Base-by-base conservation (phyloP, 2,113 vertebrate genomes). In the Poecilia latipinna region DNA sequence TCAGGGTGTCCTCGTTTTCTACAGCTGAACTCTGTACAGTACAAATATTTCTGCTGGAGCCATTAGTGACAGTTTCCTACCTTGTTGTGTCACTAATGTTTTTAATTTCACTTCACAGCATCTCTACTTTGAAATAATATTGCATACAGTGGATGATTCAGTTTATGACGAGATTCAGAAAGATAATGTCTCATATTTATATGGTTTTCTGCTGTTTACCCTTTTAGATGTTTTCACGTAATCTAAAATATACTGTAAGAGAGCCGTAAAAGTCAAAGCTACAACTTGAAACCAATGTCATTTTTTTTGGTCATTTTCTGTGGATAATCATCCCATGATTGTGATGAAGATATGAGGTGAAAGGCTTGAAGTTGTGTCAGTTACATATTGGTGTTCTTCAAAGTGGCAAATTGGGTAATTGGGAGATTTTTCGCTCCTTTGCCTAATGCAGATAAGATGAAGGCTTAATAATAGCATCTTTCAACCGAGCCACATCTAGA, bases 1-100 rank as follows among this genome's bases (percentile, higher is more conserved):
- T 74, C 67, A 66, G 86, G 86, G 84, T 72, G 48, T 61, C 79
- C 64, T 82, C 70, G 61, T 62, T 78, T 72, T 83, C 79, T 63
- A 32, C 64, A 79, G 76, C 68, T 75, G 67, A 66, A 74, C 72
- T 67, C 28, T 70, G 84, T 70, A 77, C 70, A 61, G 75, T 81
- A 72, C 13, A n/a, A 26, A 35, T 61, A 68, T 73, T 72, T 60
- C 63, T 83, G 51, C 64, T 32, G 65, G 80, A 80, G 83, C 64
- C 62, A 75, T 80, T 72, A 74, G 63, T 61, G 65, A 83, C 62
- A 64, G 72, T 68, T 65, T 77, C 70, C 64, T 78, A 57, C 22
- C 22, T 24, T n/a, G 8, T 54, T 54, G 24, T n/a, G 51, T 24
- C 2, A 24, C 8, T 57, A n/a, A 2, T 57, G 22, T 57, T 57